A percentile compares a stretch with the other conserved stretches of the same genome.
These are phyloP conservation scores for Sternarchorhynchus goeldii DNA, from an alignment of 2,797 vertebrate genomes.

Conservation along the genomic window DNA sequence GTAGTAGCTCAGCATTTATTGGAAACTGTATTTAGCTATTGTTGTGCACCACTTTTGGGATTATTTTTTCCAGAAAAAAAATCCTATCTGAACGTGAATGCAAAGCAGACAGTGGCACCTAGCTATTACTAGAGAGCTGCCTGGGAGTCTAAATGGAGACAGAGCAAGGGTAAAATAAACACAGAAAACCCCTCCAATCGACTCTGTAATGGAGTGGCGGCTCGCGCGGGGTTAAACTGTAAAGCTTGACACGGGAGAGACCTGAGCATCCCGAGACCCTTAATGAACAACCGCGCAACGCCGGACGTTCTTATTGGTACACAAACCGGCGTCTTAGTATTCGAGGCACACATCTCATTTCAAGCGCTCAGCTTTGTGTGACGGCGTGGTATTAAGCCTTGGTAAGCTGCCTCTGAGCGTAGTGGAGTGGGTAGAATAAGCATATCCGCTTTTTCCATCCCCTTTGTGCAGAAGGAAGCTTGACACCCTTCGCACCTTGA, in stretches of 20 bases:
- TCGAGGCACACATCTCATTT: conserved; percentile 84
- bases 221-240: conserved; percentile 74
- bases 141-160: conserved; percentile 68
- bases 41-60: conserved; percentile 25
- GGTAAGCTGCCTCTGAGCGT: conserved; percentile 65
- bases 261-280: conserved; percentile 68
- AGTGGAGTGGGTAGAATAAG: conserved; percentile 72
- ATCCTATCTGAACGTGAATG: conserved; percentile 49
- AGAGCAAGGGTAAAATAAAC: conserved; percentile 75
- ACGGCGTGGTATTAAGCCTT: conserved; percentile 64
- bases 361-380: conserved; percentile 69
- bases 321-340: conserved; percentile 81
- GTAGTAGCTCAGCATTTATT: conserved; percentile 35
- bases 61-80: conserved; percentile 47
- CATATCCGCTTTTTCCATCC: conserved; percentile 57
- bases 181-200: conserved; percentile 76
- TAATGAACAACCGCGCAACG: conserved; percentile 77
- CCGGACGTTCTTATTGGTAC: conserved; percentile 65
- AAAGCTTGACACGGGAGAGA: conserved; percentile 56
- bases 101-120: conserved; percentile 35
- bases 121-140: conserved; percentile 66
- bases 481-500: conserved; percentile 49
- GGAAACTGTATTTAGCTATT: conserved; percentile 45
- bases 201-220: conserved; percentile 73
- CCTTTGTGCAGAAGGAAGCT: conserved; percentile 51